Percentiles rank a stretch among this genome's conserved stretches.
Evolutionary conservation across 2,888 invertebrate genomes (phyloP).

Genomic region (Rhagonycha fulva): DNA sequence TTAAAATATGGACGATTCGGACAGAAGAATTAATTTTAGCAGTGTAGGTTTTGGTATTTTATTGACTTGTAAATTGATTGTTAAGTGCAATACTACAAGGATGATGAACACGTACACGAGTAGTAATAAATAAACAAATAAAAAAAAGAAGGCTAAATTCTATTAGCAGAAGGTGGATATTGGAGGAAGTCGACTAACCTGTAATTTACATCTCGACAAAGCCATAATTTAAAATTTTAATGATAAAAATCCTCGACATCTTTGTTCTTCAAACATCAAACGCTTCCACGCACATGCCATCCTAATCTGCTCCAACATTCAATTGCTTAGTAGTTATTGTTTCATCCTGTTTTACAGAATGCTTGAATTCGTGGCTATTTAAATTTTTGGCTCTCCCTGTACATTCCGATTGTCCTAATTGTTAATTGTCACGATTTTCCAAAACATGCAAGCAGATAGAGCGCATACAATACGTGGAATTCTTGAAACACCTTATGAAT

Average conservation of each 20-base stretch:
- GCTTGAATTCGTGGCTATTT: not conserved
- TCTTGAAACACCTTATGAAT: not conserved
- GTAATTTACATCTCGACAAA: not conserved
- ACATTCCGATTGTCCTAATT: not conserved
- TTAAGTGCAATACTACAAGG: not conserved
- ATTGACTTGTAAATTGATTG: not conserved
- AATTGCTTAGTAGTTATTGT: not conserved
- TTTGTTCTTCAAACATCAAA: not conserved
- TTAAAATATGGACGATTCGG: too few relatives aligned
- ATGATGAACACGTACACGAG: not conserved
- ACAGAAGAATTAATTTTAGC: not conserved
- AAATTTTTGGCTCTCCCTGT: not conserved
- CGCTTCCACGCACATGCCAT: not conserved
- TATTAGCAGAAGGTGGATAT: not conserved
- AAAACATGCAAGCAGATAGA: not conserved
- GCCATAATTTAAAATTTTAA: not conserved
- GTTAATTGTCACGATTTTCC: not conserved
- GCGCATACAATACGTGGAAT: not conserved
- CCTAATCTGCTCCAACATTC: not conserved
- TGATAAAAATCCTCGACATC: not conserved
- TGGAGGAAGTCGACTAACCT: not conserved
- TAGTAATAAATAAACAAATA: not conserved
- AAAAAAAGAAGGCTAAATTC: not conserved
- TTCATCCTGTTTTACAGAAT: not conserved
- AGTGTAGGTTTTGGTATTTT: not conserved